Evolutionary conservation across 2,888 invertebrate genomes (phyloP).

Genomic region (Megamerina dolium): DNA sequence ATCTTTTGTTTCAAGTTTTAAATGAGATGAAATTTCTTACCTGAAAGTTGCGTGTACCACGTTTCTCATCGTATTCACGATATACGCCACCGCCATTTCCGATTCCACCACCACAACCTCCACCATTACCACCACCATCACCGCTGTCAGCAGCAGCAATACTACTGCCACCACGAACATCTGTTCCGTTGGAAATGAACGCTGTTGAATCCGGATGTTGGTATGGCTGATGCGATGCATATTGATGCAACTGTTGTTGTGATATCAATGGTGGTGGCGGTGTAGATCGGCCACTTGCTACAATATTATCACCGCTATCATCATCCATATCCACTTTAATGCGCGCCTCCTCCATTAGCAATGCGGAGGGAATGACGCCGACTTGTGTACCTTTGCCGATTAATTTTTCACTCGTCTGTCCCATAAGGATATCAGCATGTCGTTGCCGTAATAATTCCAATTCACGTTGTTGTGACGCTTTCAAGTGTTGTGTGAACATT

Average conservation of each 20-base stretch:
- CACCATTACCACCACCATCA: conserved; percentile 13
- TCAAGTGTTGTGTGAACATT: conserved; percentile 38
- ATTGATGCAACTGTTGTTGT: conserved; percentile 25
- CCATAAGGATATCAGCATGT: conserved; percentile 26
- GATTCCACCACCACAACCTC: conserved; percentile 14
- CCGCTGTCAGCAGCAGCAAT: conserved; percentile 19
- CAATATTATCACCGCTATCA: conserved; percentile 24
- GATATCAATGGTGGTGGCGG: conserved; percentile 36
- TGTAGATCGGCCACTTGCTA: conserved; percentile 24
- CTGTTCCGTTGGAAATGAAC: conserved; percentile 30
- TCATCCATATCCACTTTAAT: conserved; percentile 24
- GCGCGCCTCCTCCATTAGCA: background rate
- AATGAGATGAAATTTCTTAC: conserved; percentile 29
- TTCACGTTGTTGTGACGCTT: conserved; percentile 32
- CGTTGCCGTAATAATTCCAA: conserved; percentile 30
- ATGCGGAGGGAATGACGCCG: background rate
- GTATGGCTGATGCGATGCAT: conserved; percentile 22
- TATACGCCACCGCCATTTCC: too few relatives aligned
- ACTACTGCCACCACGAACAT: conserved; percentile 37
- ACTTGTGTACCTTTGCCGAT: conserved; percentile 12
- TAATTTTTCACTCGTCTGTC: conserved; percentile 25
- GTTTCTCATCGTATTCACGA: conserved; percentile 38
- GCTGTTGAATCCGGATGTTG: conserved; percentile 46
- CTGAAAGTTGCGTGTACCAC: conserved; percentile 45
- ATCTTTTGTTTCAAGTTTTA: too few relatives aligned